Evolutionary conservation across 2,113 vertebrate genomes (phyloP), one percentile per base, ranked within the genome.

Genomic region (Herpailurus yagouaroundi): DNA sequence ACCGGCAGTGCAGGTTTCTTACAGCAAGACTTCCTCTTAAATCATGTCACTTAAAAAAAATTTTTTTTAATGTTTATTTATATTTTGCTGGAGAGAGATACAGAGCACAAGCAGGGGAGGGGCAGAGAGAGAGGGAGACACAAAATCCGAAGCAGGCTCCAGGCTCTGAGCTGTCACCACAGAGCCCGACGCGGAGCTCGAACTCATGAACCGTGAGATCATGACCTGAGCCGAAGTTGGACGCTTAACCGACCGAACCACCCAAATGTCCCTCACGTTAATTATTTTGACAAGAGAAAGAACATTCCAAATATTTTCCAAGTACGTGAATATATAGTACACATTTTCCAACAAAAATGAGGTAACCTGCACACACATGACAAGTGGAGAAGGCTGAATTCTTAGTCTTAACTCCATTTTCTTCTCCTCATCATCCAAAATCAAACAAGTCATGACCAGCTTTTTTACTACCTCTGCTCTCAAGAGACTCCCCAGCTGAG

Each of bases 261-360:
- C 57, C 57, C 19, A 57, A 21, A 21, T 21, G 2, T 21, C 57
- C 57, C 21, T 19, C 57, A 60, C 31, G n/a, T 52, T 57, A 66
- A 45, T 29, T 81, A 73, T 48, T 74, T 79, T 79, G 79, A 68
- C 33, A 45, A 87, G 16, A n/a, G 12, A 89, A 94, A 90, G 6
- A 85, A 9, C n/a, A 33, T 63, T 52, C 66, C 7, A 31, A 16
- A 33, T 12, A 33, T 95, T 94, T 71, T 8, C 68, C 27, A 50
- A 60, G 69, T 55, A 71, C 23, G 16, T 52, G 57, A 77, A 9
- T 55, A 52, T 48, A 48, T 74, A 71, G 74, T 48, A 64, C 3
- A 36, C 48, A 5, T 90, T 89, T 80, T 79, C 66, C 96, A 71
- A 89, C 60, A 71, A 96, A 85, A 89, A 80, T 23, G 71, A 83